Base-by-base conservation (phyloP, 2,888 invertebrate genomes). In the Macrosoma leucophasiata region DNA sequence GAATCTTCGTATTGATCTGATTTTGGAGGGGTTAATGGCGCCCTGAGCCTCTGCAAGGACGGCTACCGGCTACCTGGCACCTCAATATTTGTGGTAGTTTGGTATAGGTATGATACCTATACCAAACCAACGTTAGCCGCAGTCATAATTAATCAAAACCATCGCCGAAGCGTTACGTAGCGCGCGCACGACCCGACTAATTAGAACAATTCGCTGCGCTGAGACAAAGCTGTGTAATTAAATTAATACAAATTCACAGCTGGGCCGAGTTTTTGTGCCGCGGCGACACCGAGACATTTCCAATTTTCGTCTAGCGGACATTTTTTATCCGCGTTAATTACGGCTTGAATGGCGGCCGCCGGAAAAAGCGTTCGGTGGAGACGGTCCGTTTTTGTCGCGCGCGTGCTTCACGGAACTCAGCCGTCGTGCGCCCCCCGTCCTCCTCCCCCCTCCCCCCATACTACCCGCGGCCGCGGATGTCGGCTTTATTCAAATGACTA, bases 251-350 rank as follows among this genome's bases (percentile, higher is more conserved):
- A 62, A 65, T 61, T 64, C 59, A 62, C 62, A 59, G 66, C 58
- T 52, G 62, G 58, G 53, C 34, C 49, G 44, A 55, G 70, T 74
- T 72, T 74, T 67, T 58, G 48, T 43, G 44, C 37, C 55, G 51
- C 59, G 46, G 55, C 55, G 62, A 60, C 68, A 73, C 76, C 70
- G 74, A 64, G 60, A 74, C 75, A 63, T 75, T 79, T 76, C 74
- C 65, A 71, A 81, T 75, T 78, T 76, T 72, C 68, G 62, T 70
- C 65, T 63, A 63, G 60, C n/a, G 50, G 48, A 43, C 53, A 56
- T 71, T 81, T 81, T 81, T 81, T 81, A 61, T 57, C 44, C 59
- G 69, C 73, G 65, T 77, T 76, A 78, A 82, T 81, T 81, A 78
- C 61, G 67, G 51, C 55, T 65, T 78, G 81, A 82, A 82, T 79